Evolutionary conservation across 1,140 invertebrate genomes (phyloP).

Genomic region (Choristoneura fumiferana): DNA sequence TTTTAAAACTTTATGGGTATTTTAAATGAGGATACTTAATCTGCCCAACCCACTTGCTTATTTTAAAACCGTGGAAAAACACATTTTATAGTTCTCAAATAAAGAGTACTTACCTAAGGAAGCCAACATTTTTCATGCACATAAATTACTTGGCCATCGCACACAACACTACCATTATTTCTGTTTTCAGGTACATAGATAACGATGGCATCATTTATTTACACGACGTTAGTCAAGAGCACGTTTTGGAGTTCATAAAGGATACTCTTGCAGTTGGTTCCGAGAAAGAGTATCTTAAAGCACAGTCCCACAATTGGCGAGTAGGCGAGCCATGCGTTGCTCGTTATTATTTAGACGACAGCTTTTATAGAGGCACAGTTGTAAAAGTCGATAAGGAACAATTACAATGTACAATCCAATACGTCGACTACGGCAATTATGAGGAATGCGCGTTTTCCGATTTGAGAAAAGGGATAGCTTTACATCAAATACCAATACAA

Average conservation of each 20-base stretch:
- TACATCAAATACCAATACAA: conserved; percentile 75
- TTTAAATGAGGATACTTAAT: too few species aligned
- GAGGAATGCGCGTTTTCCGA: conserved; percentile 58
- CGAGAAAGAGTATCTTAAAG: conserved; percentile 62
- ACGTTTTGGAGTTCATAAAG: conserved; percentile 58
- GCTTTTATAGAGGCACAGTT: conserved; percentile 79
- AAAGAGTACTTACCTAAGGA: too few species aligned
- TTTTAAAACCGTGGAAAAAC: too few species aligned
- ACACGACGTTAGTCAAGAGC: conserved; percentile 42
- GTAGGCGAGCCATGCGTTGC: conserved; percentile 75
- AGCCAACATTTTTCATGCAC: too few species aligned
- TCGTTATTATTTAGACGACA: conserved; percentile 75
- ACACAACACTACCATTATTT: too few species aligned
- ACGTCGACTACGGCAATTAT: conserved; percentile 80
- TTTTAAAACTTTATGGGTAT: too few species aligned
- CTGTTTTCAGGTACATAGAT: conserved; percentile 73
- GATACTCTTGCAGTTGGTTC: conserved; percentile 48
- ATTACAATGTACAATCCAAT: conserved; percentile 57
- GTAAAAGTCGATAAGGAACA: conserved; percentile 33
- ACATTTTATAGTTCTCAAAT: too few species aligned
- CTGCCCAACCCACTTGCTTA: too few species aligned
- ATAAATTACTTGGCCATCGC: too few species aligned
- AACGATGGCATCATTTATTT: conserved; percentile 70
- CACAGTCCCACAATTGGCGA: conserved; percentile 57
- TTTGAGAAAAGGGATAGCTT: conserved; percentile 75